Percentiles rank a stretch among this genome's conserved stretches.
These are phyloP conservation scores for Lysandra coridon DNA, from an alignment of 2,888 invertebrate species.

Conservation along the genomic window DNA sequence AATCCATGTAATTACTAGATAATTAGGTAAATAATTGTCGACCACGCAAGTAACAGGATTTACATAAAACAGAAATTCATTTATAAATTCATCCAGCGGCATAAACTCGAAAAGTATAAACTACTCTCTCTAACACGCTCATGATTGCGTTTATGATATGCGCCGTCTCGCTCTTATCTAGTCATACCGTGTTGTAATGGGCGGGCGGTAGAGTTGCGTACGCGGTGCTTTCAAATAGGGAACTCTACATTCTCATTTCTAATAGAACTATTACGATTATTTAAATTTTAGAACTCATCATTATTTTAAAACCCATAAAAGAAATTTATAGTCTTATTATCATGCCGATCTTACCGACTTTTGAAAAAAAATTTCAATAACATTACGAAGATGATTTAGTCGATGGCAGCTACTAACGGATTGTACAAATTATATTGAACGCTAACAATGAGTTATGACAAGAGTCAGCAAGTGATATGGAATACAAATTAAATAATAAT, in stretches of 20 bases:
- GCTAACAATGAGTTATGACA: conserved; percentile 46
- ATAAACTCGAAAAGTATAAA: not conserved
- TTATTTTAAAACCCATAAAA: not conserved
- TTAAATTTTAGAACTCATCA: not conserved
- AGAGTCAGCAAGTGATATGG: conserved; percentile 49
- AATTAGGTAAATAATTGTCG: conserved; percentile 24
- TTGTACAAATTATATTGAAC: conserved; percentile 40
- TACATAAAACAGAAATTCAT: not conserved
- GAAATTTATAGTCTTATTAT: not conserved
- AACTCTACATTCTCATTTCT: not conserved
- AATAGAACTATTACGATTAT: not conserved
- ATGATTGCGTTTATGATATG: conserved; percentile 42
- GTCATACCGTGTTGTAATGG: conserved; percentile 51
- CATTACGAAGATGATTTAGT: conserved; percentile 22
- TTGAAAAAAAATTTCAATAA: not conserved
- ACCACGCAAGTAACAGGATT: not conserved
- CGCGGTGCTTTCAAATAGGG: conserved; percentile 47
- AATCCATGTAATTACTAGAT: conserved; percentile 23
- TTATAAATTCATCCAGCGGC: not conserved
- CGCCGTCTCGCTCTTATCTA: conserved; percentile 60
- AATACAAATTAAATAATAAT: conserved; percentile 54
- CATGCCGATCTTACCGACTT: not conserved
- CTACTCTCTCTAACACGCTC: conserved; percentile 47
- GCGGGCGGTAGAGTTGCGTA: conserved; percentile 46
- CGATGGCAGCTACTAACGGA: conserved; percentile 34